These are phyloP conservation scores for Malaclemys terrapin DNA, from an alignment of 2,113 vertebrate genomes.

Conservation along the genomic window DNA sequence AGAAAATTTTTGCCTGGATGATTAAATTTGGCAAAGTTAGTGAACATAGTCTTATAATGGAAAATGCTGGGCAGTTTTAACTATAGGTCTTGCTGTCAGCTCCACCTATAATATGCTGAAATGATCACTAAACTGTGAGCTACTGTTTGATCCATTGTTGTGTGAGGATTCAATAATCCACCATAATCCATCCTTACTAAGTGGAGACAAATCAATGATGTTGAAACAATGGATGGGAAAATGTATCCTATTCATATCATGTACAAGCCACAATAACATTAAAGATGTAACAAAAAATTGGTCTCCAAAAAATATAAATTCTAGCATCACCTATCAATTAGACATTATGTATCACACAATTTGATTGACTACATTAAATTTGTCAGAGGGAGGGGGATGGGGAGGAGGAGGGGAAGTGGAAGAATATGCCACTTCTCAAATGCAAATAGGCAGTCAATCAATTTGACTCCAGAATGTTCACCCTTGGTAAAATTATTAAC, in stretches of 20 bases:
- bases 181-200: neutral
- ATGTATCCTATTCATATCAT: neutral
- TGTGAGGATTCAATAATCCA: neutral
- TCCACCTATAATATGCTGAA: neutral
- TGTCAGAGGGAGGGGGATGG: neutral
- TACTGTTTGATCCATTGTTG: neutral
- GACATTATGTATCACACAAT: no score
- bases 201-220: neutral
- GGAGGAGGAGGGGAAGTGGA: no score
- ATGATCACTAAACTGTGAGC: neutral
- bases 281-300: neutral
- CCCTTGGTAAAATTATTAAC: neutral
- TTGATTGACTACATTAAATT: neutral
- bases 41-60: neutral
- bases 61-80: neutral
- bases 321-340: no score
- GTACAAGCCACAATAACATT: neutral
- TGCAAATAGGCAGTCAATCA: neutral
- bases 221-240: neutral
- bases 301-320: neutral
- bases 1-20: neutral
- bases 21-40: neutral
- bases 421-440: neutral
- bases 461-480: neutral
- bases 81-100: neutral